Conservation (phyloP, 92 coral and sea anemone species). For the Siderastrea siderea region DNA sequence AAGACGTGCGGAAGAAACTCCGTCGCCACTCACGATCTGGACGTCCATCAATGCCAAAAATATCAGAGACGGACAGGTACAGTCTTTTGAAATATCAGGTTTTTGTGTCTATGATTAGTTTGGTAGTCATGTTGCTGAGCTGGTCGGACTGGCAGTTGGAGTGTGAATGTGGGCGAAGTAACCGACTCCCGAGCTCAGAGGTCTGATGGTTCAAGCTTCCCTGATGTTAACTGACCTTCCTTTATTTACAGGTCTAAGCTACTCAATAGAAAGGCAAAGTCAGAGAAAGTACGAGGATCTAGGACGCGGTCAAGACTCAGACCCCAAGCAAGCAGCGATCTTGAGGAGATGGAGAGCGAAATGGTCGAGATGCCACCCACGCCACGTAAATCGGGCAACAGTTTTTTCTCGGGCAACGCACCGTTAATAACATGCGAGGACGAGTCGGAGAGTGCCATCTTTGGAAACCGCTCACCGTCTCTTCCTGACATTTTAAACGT, state of each 20-base stretch:
- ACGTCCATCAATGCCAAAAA: not conserved
- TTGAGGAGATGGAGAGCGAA: constrained; percentile 61
- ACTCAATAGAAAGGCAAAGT: constrained; percentile 64
- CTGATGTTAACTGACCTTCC: not conserved
- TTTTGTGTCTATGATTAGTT: no score
- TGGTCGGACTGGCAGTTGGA: no score
- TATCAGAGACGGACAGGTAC: constrained; percentile 21
- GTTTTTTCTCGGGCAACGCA: constrained; percentile 22
- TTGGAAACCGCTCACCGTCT: constrained; percentile 42
- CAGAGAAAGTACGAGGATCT: constrained; percentile 78
- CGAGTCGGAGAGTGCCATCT: constrained; percentile 21
- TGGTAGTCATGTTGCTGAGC: no score
- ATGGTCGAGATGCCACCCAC: constrained; percentile 64
- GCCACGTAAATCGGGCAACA: constrained; percentile 3
- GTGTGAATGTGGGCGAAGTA: no score
- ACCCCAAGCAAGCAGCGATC: constrained; percentile 42
- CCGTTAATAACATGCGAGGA: constrained; percentile 49
- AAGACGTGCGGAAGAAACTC: constrained; percentile 88
- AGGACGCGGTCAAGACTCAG: constrained; percentile 69
- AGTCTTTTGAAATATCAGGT: not conserved
- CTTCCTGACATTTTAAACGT: constrained; percentile 56
- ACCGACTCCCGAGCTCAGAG: no score
- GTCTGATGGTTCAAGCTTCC: no score
- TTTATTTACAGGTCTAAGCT: constrained; percentile 1
- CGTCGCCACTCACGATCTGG: constrained; percentile 63